These are phyloP conservation scores for Erythrocercus mccallii DNA, from an alignment of 2,113 vertebrate genomes.

Conservation along the genomic window DNA sequence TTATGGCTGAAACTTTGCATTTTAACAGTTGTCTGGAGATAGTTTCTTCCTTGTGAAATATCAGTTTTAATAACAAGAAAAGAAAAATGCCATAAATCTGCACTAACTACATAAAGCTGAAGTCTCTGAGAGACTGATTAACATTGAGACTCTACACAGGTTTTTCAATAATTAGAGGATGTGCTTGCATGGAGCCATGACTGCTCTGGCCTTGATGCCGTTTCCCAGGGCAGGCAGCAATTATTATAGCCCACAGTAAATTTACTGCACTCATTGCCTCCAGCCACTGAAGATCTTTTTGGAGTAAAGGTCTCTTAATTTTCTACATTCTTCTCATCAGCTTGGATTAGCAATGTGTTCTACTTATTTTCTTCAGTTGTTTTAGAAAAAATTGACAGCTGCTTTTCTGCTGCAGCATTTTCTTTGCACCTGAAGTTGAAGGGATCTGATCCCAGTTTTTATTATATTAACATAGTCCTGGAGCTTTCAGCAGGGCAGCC, in stretches of 20 bases:
- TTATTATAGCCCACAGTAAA: conserved; percentile 82
- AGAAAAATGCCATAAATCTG: conserved; percentile 88
- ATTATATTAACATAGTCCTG: background rate
- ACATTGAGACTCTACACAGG: conserved; percentile 83
- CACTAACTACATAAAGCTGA: conserved; percentile 86
- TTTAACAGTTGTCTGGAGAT: conserved; percentile 94
- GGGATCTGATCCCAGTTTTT: conserved; percentile 9
- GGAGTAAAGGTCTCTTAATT: conserved; percentile 85
- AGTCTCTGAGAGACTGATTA: conserved; percentile 99
- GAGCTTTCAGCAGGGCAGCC: background rate
- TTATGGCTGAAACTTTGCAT: conserved; percentile 92
- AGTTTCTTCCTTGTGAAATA: conserved; percentile 86
- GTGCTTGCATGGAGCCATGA: conserved; percentile 77
- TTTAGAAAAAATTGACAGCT: conserved; percentile 43
- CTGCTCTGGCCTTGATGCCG: conserved; percentile 83
- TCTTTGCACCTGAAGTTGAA: conserved; percentile 35
- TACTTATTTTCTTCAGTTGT: background rate
- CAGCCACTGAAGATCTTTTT: conserved; percentile 77
- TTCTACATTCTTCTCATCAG: conserved; percentile 78
- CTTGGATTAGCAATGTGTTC: conserved; percentile 42
- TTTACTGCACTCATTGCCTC: conserved; percentile 71
- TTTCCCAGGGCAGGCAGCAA: conserved; percentile 85
- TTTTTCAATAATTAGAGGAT: conserved; percentile 89
- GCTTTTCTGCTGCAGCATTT: conserved; percentile 49
- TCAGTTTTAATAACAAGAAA: conserved; percentile 94